These are phyloP conservation scores for Rhogogaster chlorosoma DNA, from an alignment of 2,888 invertebrate genomes.

Conservation along the genomic window DNA sequence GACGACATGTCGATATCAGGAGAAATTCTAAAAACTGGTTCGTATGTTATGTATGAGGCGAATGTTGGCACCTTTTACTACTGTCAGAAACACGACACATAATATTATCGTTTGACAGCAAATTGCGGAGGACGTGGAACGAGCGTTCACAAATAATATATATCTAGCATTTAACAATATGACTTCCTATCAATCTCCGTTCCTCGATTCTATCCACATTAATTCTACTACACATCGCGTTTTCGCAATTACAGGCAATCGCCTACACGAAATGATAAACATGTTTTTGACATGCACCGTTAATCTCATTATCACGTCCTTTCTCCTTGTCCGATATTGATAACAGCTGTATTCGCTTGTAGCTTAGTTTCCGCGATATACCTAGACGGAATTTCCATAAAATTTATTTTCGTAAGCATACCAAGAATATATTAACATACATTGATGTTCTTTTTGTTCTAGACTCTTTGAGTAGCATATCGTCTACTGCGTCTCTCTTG, in stretches of 20 bases:
- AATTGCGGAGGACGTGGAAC: neutral
- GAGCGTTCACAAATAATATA: neutral
- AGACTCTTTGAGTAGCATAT: slow-evolving; percentile 77
- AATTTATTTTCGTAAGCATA: neutral
- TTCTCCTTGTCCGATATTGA: neutral
- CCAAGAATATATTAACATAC: neutral
- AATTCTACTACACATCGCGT: neutral
- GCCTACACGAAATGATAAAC: neutral
- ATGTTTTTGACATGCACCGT: neutral
- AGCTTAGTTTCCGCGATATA: neutral
- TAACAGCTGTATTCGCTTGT: neutral
- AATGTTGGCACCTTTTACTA: neutral
- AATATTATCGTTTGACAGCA: slow-evolving; percentile 1
- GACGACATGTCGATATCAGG: slow-evolving; percentile 68
- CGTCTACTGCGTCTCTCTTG: slow-evolving; percentile 75
- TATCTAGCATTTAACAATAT: neutral
- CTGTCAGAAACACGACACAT: slow-evolving; percentile 54
- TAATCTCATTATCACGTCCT: neutral
- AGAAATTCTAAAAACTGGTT: slow-evolving; percentile 70
- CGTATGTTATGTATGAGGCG: slow-evolving; percentile 51
- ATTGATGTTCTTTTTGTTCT: slow-evolving; percentile 50
- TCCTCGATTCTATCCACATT: neutral
- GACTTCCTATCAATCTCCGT: neutral
- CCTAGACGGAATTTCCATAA: neutral
- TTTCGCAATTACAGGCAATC: neutral